A percentile compares a stretch with the other conserved stretches of the same genome.
phyloP scores from a whole-genome alignment of 1,140 invertebrate species.

The Heliothis virescens region DNA sequence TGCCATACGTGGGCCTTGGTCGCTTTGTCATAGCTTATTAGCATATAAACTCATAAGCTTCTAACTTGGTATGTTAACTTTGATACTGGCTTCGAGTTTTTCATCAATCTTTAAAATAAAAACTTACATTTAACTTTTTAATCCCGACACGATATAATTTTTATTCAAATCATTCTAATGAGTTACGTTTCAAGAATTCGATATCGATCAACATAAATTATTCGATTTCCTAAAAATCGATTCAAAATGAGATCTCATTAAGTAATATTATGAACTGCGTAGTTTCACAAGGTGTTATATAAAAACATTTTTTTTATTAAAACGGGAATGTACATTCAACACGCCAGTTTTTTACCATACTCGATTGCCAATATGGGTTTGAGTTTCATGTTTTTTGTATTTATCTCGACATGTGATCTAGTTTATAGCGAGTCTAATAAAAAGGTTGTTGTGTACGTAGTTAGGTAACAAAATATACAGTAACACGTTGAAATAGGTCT shows the following conservation, averaged over 20 bases:
- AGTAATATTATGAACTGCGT: neutral
- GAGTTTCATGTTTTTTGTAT: constrained; percentile 21
- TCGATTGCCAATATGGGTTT: constrained; percentile 15
- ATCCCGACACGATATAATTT: no score
- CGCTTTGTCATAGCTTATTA: neutral
- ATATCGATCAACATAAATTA: no score
- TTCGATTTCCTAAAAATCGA: constrained; percentile 5
- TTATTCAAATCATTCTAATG: no score
- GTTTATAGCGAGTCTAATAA: constrained; percentile 3
- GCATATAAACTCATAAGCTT: neutral
- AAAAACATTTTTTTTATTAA: constrained; percentile 22
- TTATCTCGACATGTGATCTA: constrained; percentile 19
- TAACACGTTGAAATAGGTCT: neutral
- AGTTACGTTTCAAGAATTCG: no score
- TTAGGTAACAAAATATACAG: neutral
- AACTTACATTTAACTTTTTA: no score
- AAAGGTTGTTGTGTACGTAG: neutral
- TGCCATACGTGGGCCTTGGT: neutral
- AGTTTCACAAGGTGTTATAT: constrained; percentile 5
- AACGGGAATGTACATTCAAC: constrained; percentile 17
- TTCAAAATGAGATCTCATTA: constrained; percentile 27
- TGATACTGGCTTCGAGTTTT: no score
- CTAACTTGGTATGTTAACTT: no score
- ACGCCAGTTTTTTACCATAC: constrained; percentile 21
- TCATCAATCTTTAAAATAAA: no score